A percentile compares a stretch with the other conserved stretches of the same genome.
These are phyloP conservation scores for Mystacornis crossleyi DNA, from an alignment of 2,113 vertebrate species.

Conservation along the genomic window DNA sequence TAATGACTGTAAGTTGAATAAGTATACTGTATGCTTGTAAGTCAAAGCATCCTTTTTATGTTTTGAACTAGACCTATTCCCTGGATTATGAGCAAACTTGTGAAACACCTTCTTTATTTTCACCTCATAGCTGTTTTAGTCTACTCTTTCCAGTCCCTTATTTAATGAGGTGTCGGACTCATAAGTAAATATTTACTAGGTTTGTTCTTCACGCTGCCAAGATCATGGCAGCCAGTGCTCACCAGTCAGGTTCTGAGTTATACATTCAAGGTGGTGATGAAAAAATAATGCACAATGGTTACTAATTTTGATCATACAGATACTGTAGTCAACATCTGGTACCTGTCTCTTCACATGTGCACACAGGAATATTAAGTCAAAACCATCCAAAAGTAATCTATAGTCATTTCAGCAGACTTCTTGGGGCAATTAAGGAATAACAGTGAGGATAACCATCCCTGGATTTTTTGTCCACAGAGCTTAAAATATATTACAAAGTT, in stretches of 20 bases:
- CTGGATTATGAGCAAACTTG: not conserved
- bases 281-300: not conserved
- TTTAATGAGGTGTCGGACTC: not conserved
- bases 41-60: not conserved
- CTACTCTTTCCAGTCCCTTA: not conserved
- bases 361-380: not conserved
- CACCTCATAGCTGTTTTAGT: not conserved
- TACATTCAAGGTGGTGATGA: not conserved
- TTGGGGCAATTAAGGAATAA: not conserved
- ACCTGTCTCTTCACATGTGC: not conserved
- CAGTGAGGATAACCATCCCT: not conserved
- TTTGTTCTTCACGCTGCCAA: not conserved
- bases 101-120: not conserved
- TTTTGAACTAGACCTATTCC: not conserved
- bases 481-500: not conserved
- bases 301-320: not conserved
- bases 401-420: not conserved
- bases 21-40: not conserved
- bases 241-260: not conserved
- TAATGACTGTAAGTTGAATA: not conserved
- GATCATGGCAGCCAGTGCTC: not conserved
- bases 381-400: not conserved
- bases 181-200: not conserved
- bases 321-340: not conserved
- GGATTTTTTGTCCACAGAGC: not conserved